These are phyloP conservation scores for Sciurus carolinensis DNA, from an alignment of 2,797 vertebrate species.

Conservation along the genomic window DNA sequence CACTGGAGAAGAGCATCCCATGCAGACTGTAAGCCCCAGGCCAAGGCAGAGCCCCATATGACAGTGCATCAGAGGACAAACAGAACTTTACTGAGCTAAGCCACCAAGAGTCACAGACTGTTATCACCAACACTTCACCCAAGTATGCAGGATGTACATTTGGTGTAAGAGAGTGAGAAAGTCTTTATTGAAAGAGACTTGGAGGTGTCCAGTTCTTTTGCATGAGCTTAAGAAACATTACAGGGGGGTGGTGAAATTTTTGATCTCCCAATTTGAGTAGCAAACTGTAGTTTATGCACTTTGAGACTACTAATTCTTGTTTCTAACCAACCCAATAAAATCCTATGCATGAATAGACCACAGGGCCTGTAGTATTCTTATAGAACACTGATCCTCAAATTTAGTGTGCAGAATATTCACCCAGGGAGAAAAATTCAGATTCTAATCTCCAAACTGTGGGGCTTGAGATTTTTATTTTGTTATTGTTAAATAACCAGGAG, in stretches of 20 bases:
- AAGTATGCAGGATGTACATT: fast-evolving
- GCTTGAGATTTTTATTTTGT: background rate
- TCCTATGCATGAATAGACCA: background rate
- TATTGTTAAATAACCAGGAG: no score
- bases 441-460: background rate
- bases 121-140: background rate
- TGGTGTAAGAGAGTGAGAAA: background rate
- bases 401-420: background rate
- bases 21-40: fast-evolving
- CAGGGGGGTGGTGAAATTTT: background rate
- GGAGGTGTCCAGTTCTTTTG: background rate
- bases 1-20: fast-evolving
- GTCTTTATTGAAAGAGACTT: background rate
- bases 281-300: background rate
- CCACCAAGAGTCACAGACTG: fast-evolving
- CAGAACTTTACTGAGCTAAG: fast-evolving
- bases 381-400: background rate
- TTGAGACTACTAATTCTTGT: background rate
- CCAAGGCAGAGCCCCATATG: fast-evolving
- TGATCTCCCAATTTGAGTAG: background rate
- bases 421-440: background rate
- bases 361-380: background rate
- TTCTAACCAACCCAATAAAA: background rate
- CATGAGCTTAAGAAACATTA: background rate
- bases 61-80: background rate